Base-by-base conservation (phyloP, 2,113 vertebrate species). In the Neodon shergylaensis region DNA sequence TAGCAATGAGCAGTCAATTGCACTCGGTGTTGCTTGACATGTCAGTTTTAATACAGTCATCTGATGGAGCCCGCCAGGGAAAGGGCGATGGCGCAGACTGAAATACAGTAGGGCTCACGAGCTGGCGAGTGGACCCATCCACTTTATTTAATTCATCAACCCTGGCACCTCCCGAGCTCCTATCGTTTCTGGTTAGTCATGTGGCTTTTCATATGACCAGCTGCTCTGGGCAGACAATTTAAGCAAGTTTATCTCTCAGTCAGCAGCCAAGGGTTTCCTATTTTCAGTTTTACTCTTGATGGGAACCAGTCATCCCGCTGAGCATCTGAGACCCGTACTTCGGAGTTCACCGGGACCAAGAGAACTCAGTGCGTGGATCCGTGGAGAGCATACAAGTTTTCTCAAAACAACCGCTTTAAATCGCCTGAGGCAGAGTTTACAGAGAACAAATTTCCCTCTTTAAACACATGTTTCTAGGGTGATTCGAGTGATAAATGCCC, bases 251-350 rank as follows among this genome's bases (percentile, higher is more conserved):
- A 78, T 77, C 92, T 90, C 68, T 44, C 92, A 97, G 13, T 91
- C 97, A 92, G 94, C 95, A 96, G 44, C 92, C 49, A 90, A 89
- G 11, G 42, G 63, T 91, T 98, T 96, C 94, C 96, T 97, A 91
- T 92, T 97, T 97, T 94, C 95, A 92, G 66, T 97, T 97, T 91
- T 97, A 63, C 63, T 92, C 95, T 94, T 77, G 81, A 31, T 88
- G 79, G 83, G 94, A 96, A 91, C 81, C 6, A 96, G 82, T 63
- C 7, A 47, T 63, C 70, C 81, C 42, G 52, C 58, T 84, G 49
- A 94, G 94, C n/a, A 76, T 79, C 33, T 0, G 0, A 44, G 58
- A 26, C 74, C 82, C 82, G 31, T 76, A 74, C 76, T 91, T 97
- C 42, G 3, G 54, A 93, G 61, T 91, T 95, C 11, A n/a, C n/a